Conservation (phyloP, 2,888 invertebrate species). For the Drosophila kuntzei region DNA sequence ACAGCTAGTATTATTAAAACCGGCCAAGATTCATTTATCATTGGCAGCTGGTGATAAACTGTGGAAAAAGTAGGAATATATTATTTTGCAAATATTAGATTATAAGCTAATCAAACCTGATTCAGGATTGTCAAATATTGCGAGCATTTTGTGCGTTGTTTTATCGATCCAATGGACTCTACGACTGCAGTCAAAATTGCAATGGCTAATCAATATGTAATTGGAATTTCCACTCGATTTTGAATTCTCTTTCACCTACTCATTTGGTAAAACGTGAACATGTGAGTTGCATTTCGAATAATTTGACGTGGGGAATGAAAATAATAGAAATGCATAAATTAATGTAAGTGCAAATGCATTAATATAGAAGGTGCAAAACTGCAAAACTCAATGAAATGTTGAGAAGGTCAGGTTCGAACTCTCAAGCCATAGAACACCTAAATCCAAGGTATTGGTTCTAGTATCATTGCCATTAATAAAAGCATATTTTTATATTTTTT, state of each 20-base stretch:
- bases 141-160: slow-evolving; percentile 2
- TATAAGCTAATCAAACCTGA: background rate
- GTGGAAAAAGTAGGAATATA: background rate
- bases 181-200: background rate
- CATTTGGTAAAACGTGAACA: background rate
- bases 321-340: background rate
- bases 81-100: background rate
- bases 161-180: background rate
- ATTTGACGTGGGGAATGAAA: background rate
- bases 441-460: no score
- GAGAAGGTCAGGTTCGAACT: background rate
- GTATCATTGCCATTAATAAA: no score
- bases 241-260: background rate
- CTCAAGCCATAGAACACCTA: no score
- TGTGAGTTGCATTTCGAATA: background rate
- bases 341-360: background rate
- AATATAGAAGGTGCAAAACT: background rate
- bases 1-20: slow-evolving; percentile 5
- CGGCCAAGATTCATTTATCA: slow-evolving; percentile 36
- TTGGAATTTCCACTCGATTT: background rate
- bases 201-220: background rate
- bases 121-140: background rate
- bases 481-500: background rate
- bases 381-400: background rate
- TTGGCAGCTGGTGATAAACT: slow-evolving; percentile 39